Conservation (phyloP, 1,140 invertebrate species). For the Monomorium pharaonis region DNA sequence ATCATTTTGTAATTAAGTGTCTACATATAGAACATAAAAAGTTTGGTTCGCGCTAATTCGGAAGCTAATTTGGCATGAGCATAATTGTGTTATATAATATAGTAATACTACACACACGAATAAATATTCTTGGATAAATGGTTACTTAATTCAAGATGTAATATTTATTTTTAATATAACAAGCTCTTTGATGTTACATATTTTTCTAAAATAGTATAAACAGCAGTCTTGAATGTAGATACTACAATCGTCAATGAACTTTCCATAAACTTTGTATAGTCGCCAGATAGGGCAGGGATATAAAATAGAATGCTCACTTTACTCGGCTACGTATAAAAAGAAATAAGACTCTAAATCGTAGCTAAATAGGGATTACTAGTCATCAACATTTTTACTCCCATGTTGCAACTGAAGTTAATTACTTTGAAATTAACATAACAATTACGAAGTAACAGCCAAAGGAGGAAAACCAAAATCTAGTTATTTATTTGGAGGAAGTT, state of each 20-base stretch:
- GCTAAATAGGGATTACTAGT: neutral
- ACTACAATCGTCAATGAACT: neutral
- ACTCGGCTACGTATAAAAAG: neutral
- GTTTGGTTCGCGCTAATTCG: neutral
- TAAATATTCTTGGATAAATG: neutral
- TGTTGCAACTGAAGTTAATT: constrained; percentile 11
- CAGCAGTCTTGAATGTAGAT: neutral
- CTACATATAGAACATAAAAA: neutral
- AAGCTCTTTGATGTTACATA: neutral
- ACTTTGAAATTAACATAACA: constrained; percentile 17
- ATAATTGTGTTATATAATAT: neutral
- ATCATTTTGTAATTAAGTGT: neutral
- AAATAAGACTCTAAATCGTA: neutral
- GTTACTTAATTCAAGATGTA: neutral
- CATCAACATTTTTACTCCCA: neutral
- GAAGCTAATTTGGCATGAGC: neutral
- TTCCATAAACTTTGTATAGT: neutral
- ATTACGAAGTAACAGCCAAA: neutral
- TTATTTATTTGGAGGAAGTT: constrained; percentile 42
- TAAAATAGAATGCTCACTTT: neutral
- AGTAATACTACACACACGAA: neutral
- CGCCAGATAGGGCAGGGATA: neutral
- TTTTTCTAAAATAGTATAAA: constrained; percentile 21
- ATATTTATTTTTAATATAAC: constrained; percentile 5
- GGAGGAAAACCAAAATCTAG: neutral